These are phyloP conservation scores for Potorous gilbertii DNA, from an alignment of 2,797 vertebrate genomes.

Conservation along the genomic window DNA sequence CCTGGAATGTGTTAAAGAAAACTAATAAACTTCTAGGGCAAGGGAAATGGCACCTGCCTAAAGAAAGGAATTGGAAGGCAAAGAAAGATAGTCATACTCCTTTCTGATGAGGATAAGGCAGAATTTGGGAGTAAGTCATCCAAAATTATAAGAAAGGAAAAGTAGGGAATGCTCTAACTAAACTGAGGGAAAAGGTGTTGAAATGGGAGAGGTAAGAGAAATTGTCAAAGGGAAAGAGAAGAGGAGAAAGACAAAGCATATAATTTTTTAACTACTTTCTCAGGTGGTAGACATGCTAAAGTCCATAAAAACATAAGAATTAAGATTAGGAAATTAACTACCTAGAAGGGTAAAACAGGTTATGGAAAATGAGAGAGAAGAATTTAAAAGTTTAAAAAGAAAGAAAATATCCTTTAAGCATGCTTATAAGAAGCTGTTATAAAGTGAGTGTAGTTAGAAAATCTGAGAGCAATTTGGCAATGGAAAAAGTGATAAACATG, in stretches of 20 bases:
- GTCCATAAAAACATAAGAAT: neutral
- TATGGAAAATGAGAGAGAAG: neutral
- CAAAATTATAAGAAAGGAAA: neutral
- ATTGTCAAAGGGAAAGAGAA: neutral
- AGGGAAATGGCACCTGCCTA: conserved; percentile 14
- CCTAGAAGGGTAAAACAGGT: conserved; percentile 25
- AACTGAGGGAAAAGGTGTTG: neutral
- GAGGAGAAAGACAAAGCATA: neutral
- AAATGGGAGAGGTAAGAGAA: neutral
- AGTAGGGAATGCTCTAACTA: neutral
- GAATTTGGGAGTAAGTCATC: neutral
- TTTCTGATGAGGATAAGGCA: neutral
- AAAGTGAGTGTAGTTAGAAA: neutral
- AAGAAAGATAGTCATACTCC: neutral
- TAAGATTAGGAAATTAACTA: conserved; percentile 8
- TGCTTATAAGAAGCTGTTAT: neutral
- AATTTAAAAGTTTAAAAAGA: neutral
- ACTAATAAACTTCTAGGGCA: neutral
- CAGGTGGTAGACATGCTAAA: neutral
- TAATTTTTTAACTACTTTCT: neutral
- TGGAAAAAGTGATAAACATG: neutral
- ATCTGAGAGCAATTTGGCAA: neutral
- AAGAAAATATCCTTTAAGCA: neutral
- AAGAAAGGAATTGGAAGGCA: neutral
- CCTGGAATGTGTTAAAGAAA: neutral